Percentiles rank a stretch among this genome's conserved stretches.
phyloP scores from a whole-genome alignment of 2,113 vertebrate species.

The Grus americana region DNA sequence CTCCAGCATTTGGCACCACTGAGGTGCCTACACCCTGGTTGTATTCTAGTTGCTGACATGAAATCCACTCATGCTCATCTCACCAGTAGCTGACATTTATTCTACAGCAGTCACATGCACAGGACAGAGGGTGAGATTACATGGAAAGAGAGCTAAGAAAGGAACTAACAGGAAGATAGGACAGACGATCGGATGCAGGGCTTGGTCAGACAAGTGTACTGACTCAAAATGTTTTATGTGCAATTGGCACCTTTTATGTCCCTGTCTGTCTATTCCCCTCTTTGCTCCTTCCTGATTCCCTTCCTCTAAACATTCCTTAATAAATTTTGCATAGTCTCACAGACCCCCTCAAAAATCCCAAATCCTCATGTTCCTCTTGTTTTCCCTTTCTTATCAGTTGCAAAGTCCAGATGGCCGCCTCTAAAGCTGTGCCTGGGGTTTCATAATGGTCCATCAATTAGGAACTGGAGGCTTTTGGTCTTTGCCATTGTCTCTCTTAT shows the following conservation, averaged over 20 bases:
- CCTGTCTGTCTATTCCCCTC: neutral
- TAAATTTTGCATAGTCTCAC: neutral
- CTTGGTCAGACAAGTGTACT: neutral
- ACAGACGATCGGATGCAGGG: neutral
- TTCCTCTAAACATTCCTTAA: neutral
- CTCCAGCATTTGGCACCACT: neutral
- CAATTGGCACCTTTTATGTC: neutral
- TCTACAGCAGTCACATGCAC: neutral
- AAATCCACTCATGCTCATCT: neutral
- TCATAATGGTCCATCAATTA: neutral
- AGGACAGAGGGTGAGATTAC: neutral
- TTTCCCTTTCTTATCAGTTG: neutral
- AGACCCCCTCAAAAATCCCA: neutral
- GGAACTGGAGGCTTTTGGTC: neutral
- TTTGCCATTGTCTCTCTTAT: neutral
- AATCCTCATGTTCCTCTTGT: neutral
- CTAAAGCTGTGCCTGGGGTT: neutral
- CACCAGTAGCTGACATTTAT: neutral
- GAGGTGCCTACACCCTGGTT: accelerated
- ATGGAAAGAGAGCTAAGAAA: neutral
- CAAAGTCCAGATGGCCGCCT: neutral
- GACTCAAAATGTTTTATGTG: neutral
- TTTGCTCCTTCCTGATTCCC: neutral
- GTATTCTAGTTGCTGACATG: neutral
- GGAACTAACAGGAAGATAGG: neutral